These are phyloP conservation scores for Cephalophus harveyi DNA, from an alignment of 2,113 vertebrate genomes.

Conservation along the genomic window DNA sequence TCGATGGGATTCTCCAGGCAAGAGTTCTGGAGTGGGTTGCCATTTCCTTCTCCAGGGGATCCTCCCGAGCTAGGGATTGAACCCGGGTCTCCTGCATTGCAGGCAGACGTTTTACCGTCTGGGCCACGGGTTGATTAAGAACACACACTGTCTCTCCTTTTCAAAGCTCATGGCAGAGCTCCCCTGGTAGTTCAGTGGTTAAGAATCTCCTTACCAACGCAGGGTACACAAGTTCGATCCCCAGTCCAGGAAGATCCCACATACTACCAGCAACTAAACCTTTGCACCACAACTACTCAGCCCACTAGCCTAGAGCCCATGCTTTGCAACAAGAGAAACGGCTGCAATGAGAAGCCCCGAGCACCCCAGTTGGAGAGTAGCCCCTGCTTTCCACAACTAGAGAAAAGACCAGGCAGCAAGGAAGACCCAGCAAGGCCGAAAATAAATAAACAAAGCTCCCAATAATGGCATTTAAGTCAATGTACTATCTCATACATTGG, in stretches of 20 bases:
- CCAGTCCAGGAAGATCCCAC: not conserved
- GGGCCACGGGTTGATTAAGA: not conserved
- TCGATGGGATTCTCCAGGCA: not conserved
- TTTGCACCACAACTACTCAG: rapidly evolving
- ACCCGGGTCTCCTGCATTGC: rapidly evolving
- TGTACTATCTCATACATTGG: no score
- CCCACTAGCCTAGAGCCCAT: no score
- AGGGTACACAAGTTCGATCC: not conserved
- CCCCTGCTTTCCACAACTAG: not conserved
- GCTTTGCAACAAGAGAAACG: not conserved
- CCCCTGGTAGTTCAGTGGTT: not conserved
- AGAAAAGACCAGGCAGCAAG: not conserved
- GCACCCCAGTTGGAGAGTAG: not conserved
- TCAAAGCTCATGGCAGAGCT: not conserved
- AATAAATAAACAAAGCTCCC: not conserved
- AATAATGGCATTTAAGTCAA: not conserved
- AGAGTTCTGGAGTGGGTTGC: not conserved
- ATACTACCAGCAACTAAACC: not conserved
- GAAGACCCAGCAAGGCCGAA: not conserved
- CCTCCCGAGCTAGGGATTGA: not conserved
- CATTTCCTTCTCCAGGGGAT: not conserved
- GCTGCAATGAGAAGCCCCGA: not conserved
- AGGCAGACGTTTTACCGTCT: rapidly evolving
- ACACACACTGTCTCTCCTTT: not conserved
- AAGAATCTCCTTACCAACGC: not conserved